Conservation (phyloP, 2,113 vertebrate species). For the Benitochromis conjunctus region DNA sequence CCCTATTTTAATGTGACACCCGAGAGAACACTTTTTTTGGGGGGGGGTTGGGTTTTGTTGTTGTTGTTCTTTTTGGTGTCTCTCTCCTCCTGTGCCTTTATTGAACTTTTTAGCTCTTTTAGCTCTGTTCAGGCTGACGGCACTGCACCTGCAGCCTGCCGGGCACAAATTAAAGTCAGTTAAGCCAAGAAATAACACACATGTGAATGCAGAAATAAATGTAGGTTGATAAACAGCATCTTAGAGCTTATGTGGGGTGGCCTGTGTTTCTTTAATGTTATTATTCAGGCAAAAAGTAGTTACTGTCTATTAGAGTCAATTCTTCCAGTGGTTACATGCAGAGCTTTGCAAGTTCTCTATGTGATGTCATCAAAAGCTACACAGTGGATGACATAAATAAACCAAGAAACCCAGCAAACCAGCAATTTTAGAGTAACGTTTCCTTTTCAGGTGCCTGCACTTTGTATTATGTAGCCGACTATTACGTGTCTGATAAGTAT, state of each 20-base stretch:
- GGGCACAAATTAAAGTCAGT: conserved; percentile 16
- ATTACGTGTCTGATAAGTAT: conserved; percentile 17
- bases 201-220: neutral
- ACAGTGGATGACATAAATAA: neutral
- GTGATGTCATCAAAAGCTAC: conserved; percentile 20
- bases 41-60: neutral
- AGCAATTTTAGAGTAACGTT: conserved; percentile 44
- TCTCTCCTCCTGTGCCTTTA: conserved; percentile 70
- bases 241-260: neutral
- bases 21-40: neutral
- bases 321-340: neutral
- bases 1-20: conserved; percentile 1
- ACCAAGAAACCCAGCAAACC: conserved; percentile 53
- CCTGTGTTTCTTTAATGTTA: neutral
- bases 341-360: conserved; percentile 13
- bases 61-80: conserved; percentile 2
- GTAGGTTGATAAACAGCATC: conserved; percentile 16
- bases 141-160: conserved; percentile 32
- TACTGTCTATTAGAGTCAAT: neutral
- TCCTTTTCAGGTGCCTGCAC: conserved; percentile 59
- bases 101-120: conserved; percentile 52
- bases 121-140: conserved; percentile 11
- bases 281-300: neutral
- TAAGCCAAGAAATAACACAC: conserved; percentile 43
- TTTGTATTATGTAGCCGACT: conserved; percentile 65